Evolutionary conservation across 2,888 invertebrate species (phyloP).

Genomic region (Malacosoma neustria): DNA sequence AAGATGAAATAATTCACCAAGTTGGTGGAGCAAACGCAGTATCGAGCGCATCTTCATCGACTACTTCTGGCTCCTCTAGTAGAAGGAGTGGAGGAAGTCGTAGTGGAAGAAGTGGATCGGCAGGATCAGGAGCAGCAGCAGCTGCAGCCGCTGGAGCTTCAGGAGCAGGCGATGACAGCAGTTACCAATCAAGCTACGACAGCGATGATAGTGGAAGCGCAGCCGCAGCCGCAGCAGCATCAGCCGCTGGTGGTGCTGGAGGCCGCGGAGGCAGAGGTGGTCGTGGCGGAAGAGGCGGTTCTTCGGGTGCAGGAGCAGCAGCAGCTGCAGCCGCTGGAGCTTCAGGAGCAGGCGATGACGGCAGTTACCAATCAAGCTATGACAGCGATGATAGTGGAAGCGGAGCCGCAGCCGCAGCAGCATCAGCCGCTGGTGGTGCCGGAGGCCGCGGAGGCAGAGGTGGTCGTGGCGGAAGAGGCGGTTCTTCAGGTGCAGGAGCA

Average conservation of each 20-base stretch:
- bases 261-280: slow-evolving; percentile 1
- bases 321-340: slow-evolving; percentile 4
- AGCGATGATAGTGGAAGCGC: slow-evolving; percentile 1
- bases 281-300: slow-evolving; percentile 1
- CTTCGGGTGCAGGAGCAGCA: slow-evolving; percentile 4
- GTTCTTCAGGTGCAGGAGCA: background rate
- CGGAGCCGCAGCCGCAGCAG: slow-evolving; percentile 5
- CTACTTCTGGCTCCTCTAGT: slow-evolving; percentile 5
- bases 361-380: background rate
- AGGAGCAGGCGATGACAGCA: slow-evolving; percentile 1
- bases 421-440: slow-evolving; percentile 1
- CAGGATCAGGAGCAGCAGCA: slow-evolving; percentile 3
- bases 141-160: slow-evolving; percentile 2
- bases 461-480: background rate
- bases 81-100: background rate
- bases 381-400: background rate
- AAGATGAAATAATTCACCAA: slow-evolving; percentile 35
- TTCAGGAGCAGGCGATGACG: background rate
- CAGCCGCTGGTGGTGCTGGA: background rate
- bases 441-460: background rate
- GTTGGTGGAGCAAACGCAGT: slow-evolving; percentile 10
- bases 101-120: slow-evolving; percentile 1
- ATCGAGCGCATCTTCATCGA: slow-evolving; percentile 5
- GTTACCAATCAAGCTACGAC: background rate
- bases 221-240: background rate